Base-by-base conservation (phyloP, 37 sponge, comb jelly and placozoan species). In the Bolinopsis microptera region DNA sequence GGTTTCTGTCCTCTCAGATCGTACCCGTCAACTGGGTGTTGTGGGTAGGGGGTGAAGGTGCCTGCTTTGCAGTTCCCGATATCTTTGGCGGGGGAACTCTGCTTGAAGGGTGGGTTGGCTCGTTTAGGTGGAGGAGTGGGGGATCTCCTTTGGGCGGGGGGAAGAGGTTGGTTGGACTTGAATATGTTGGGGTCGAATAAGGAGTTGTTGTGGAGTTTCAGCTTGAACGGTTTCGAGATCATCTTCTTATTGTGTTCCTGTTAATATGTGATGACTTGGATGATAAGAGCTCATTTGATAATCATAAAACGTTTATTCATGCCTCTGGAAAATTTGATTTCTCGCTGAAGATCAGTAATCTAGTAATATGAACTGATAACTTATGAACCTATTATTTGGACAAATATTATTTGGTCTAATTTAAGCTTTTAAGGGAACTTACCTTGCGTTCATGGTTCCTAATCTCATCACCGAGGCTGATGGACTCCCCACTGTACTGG, bases 31-130 rank as follows among this genome's bases (percentile, higher is more conserved):
- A 93, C 94, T 0, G 97, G 97, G 92, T 98, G 97, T 36, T 93
- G 83, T 0, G 98, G 98, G 80, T 98, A 98, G 25, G 94, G 95
- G 74, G 95, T 96, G 83, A 98, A 98, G 41, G 97, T 97, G 18
- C 98, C 98, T 31, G 97, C 97, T 72, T 97, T 97, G 72, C 96
- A 96, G 26, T 97, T 97, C 26, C 96, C 96, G 75, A 75, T 69
- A 93, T 96, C 35, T 94, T 98, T 98, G 0, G 96, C 96, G 3
- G 97, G 98, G 0, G 95, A 94, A 70, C 95, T 96, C 39, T 97
- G 98, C 69, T 94, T 95, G 94, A 98, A 98, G 35, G 98, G 98
- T 97, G 33, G 93, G 95, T 83, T 95, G 94, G 33, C 95, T 94
- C 83, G 93, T 95, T 27, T 28, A 69, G 34, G 32, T 93, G 94